Percentiles rank a stretch among this genome's conserved stretches.
phyloP scores from a whole-genome alignment of 2,888 invertebrate genomes.

The Synergus itoensis region DNA sequence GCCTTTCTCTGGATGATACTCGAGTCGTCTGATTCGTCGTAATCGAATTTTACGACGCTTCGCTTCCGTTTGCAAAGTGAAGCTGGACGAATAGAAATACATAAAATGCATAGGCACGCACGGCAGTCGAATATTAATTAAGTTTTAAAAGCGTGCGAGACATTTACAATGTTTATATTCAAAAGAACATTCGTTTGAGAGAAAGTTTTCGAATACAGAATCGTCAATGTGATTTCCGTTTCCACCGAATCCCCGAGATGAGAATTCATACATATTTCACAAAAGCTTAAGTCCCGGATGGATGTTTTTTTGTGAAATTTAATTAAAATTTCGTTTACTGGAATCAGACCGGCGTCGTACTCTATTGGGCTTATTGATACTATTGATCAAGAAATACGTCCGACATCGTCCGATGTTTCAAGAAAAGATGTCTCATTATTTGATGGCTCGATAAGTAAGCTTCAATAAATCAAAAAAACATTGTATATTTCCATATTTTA shows the following conservation, averaged over 20 bases:
- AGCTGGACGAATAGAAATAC: slow-evolving; percentile 20
- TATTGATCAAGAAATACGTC: slow-evolving; percentile 8
- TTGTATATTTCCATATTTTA: neutral
- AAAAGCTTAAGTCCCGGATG: slow-evolving; percentile 43
- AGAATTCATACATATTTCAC: slow-evolving; percentile 25
- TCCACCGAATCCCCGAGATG: slow-evolving; percentile 19
- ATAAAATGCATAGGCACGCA: slow-evolving; percentile 26
- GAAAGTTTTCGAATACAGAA: slow-evolving; percentile 13
- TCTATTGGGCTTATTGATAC: slow-evolving; percentile 29
- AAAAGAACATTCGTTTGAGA: slow-evolving; percentile 28
- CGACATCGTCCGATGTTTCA: neutral
- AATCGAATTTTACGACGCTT: slow-evolving; percentile 64
- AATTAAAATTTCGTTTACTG: slow-evolving; percentile 67
- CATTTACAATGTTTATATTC: slow-evolving; percentile 47
- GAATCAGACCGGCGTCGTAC: slow-evolving; percentile 33
- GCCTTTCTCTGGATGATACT: neutral
- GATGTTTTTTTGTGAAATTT: slow-evolving; percentile 61
- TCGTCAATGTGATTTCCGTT: slow-evolving; percentile 20
- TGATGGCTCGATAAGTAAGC: neutral
- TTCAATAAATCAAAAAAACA: neutral
- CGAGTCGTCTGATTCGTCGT: slow-evolving; percentile 56
- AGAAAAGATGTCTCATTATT: slow-evolving; percentile 9
- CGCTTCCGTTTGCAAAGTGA: slow-evolving; percentile 50
- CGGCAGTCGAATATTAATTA: slow-evolving; percentile 61
- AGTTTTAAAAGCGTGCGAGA: slow-evolving; percentile 52